Conservation (phyloP, 2,113 vertebrate species). For the Uropsilus gracilis region DNA sequence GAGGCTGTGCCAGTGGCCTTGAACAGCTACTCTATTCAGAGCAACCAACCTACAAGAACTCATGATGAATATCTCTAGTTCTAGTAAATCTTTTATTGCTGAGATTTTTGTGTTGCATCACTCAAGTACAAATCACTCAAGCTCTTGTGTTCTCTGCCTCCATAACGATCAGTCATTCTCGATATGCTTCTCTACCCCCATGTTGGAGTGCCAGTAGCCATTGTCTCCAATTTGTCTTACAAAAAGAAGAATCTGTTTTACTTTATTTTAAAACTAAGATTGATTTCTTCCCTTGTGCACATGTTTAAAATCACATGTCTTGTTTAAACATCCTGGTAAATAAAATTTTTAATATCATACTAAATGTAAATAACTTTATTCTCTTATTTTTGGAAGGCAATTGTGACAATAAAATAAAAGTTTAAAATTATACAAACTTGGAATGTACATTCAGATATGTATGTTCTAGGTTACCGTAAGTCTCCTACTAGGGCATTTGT, state of each 20-base stretch:
- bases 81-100: background rate
- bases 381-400: background rate
- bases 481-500: background rate
- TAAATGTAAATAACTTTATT: background rate
- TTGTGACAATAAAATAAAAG: background rate
- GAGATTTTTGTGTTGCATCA: background rate
- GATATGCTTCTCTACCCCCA: background rate
- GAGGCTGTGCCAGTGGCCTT: background rate
- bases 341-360: background rate
- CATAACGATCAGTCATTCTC: background rate
- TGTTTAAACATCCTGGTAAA: background rate
- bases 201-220: background rate
- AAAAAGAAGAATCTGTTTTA: background rate
- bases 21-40: background rate
- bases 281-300: background rate
- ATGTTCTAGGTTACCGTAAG: background rate
- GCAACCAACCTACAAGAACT: background rate
- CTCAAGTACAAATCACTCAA: background rate
- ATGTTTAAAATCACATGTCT: background rate
- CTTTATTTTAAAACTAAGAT: background rate
- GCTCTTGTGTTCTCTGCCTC: background rate
- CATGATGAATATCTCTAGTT: background rate
- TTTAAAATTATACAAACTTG: background rate
- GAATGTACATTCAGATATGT: background rate
- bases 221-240: background rate